These are phyloP conservation scores for Sweltsa coloradensis DNA, from an alignment of 1,140 invertebrate species.

Conservation along the genomic window DNA sequence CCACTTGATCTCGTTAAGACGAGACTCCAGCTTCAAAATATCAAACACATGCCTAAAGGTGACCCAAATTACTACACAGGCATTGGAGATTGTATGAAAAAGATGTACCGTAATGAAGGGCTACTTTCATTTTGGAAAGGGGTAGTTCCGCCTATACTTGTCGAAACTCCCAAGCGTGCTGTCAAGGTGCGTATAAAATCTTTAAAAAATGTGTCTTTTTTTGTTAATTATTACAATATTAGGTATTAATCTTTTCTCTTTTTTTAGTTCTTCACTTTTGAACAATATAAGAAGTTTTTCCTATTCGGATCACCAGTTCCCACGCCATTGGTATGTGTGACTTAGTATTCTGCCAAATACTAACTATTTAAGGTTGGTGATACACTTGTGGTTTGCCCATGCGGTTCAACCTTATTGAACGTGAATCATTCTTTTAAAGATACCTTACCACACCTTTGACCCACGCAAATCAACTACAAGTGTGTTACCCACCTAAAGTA, in stretches of 20 bases:
- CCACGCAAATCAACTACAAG: too few relatives aligned
- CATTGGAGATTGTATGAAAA: conserved; percentile 72
- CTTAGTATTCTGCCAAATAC: too few relatives aligned
- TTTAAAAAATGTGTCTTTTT: conserved; percentile 10
- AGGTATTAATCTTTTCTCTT: conserved; percentile 15
- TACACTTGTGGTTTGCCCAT: too few relatives aligned
- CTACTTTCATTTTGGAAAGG: conserved; percentile 79
- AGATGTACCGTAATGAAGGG: conserved; percentile 80
- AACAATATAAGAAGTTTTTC: conserved; percentile 81
- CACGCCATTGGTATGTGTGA: conserved; percentile 48
- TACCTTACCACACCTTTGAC: too few relatives aligned
- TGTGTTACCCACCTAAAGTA: too few relatives aligned
- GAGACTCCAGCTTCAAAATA: conserved; percentile 65
- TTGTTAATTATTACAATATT: conserved; percentile 8
- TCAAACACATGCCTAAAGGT: conserved; percentile 20
- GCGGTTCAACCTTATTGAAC: too few relatives aligned
- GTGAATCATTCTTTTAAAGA: too few relatives aligned
- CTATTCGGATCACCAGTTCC: conserved; percentile 56
- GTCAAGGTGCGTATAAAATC: conserved; percentile 46
- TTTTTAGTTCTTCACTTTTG: conserved; percentile 75
- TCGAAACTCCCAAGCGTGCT: conserved; percentile 90
- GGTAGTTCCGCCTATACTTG: conserved; percentile 79
- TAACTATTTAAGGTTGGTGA: too few relatives aligned
- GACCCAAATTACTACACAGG: conserved; percentile 50
- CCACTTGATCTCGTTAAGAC: conserved; percentile 89